Percentiles rank a stretch among this genome's conserved stretches.
Conservation (phyloP, 2,888 invertebrate genomes). For the Gymnocheta viridis region DNA sequence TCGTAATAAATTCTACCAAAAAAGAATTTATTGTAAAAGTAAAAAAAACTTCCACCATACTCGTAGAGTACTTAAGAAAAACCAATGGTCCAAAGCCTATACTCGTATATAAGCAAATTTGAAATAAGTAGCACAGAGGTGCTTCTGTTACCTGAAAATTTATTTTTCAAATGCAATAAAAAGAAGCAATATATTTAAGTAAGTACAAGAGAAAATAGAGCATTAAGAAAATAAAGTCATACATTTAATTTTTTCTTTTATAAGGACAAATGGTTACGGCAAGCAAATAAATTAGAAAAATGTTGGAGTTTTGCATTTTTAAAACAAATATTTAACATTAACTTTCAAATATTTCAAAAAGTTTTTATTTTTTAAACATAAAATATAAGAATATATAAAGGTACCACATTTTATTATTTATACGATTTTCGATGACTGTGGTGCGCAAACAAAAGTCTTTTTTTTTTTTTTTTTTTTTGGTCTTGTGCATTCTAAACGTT, state of each 20-base stretch:
- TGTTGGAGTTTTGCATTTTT: background rate
- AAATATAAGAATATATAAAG: too few species aligned
- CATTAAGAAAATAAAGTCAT: background rate
- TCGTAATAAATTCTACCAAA: constrained; percentile 1
- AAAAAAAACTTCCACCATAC: background rate
- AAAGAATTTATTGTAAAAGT: constrained; percentile 27
- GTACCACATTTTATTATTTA: too few species aligned
- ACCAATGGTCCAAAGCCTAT: constrained; percentile 24
- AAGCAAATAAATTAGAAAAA: background rate
- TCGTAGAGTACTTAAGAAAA: background rate
- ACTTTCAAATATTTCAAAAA: background rate
- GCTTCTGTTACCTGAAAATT: background rate
- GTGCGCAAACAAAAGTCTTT: too few species aligned
- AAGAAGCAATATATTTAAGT: background rate
- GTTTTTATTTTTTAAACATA: background rate
- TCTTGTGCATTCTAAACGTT: too few species aligned
- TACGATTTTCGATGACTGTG: too few species aligned
- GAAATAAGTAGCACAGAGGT: background rate
- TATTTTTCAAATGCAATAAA: constrained; percentile 14
- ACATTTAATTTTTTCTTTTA: background rate
- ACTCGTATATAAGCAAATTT: background rate
- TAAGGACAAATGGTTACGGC: background rate
- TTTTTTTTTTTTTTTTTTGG: too few species aligned
- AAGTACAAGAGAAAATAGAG: background rate
- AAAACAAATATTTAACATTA: background rate